A percentile compares a stretch with the other conserved stretches of the same genome.
phyloP scores from a whole-genome alignment of 2,113 vertebrate genomes.

The Petrocephalus microphthalmus region DNA sequence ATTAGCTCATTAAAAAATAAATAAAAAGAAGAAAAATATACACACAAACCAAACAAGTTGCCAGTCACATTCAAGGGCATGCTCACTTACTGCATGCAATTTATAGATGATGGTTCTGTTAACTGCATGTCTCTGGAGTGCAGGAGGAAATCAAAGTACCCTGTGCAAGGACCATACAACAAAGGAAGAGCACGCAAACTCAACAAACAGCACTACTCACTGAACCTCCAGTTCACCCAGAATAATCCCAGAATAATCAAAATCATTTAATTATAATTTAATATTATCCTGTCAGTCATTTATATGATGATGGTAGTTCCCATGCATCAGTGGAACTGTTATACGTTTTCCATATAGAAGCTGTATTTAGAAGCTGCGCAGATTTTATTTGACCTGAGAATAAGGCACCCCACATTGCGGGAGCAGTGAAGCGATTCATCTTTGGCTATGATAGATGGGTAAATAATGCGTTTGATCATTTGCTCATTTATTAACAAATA shows the following conservation, averaged over 20 bases:
- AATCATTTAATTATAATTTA: not conserved
- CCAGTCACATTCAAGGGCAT: no score
- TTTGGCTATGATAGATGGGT: conserved; percentile 3
- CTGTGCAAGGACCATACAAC: not conserved
- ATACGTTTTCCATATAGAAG: not conserved
- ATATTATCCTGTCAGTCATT: not conserved
- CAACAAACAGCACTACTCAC: not conserved
- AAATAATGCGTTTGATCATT: conserved; percentile 2
- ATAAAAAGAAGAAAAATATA: not conserved
- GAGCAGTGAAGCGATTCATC: not conserved
- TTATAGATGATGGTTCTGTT: not conserved
- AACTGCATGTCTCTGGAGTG: not conserved
- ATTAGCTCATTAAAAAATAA: not conserved
- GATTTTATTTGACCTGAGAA: not conserved
- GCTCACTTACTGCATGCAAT: not conserved
- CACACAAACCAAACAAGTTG: not conserved
- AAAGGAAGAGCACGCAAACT: not conserved
- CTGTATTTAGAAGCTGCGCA: not conserved
- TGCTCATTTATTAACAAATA: conserved; percentile 14
- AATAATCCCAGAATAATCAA: not conserved
- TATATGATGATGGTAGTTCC: not conserved
- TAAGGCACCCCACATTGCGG: not conserved
- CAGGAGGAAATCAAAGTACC: not conserved
- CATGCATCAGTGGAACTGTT: not conserved
- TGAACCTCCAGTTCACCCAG: not conserved